Evolutionary conservation across 2,797 vertebrate genomes (phyloP).

Genomic region (Channa striata): DNA sequence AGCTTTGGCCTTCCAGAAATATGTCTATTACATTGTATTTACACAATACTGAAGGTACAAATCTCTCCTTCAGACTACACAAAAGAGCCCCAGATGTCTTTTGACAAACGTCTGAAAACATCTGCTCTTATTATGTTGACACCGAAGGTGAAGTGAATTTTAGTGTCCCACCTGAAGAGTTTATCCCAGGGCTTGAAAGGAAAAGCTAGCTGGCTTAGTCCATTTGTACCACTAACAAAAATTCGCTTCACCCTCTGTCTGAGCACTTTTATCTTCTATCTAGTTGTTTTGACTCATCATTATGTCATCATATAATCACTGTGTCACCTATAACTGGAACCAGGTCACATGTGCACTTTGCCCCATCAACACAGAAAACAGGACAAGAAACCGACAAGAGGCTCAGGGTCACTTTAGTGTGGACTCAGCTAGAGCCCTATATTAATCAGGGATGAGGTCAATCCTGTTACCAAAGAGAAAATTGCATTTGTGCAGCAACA

Average conservation of each 20-base stretch:
- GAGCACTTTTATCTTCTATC: conserved; percentile 11
- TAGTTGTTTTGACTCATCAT: conserved; percentile 8
- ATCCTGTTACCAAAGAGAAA: conserved; percentile 46
- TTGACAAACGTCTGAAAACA: conserved; percentile 32
- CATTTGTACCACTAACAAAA: not conserved
- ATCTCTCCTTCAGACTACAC: conserved; percentile 30
- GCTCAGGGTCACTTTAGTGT: conserved; percentile 27
- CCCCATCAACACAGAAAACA: conserved; percentile 73
- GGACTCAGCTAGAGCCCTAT: conserved; percentile 42
- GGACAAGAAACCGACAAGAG: conserved; percentile 16
- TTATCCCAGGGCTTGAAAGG: no score
- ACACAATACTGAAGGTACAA: conserved; percentile 29
- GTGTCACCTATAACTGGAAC: conserved; percentile 7
- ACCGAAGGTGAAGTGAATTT: not conserved
- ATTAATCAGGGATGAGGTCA: conserved; percentile 34
- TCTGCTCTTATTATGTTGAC: conserved; percentile 13
- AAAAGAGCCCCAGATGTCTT: conserved; percentile 44
- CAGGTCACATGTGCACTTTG: conserved; percentile 22
- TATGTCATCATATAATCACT: conserved; percentile 1
- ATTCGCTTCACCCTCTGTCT: not conserved
- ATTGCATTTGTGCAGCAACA: conserved; percentile 67
- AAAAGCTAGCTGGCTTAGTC: no score
- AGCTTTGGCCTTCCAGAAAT: conserved; percentile 18
- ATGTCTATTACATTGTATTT: conserved; percentile 35
- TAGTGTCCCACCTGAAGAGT: no score